Conservation (phyloP, 2,888 invertebrate species). For the Alentia gelatinosa region DNA sequence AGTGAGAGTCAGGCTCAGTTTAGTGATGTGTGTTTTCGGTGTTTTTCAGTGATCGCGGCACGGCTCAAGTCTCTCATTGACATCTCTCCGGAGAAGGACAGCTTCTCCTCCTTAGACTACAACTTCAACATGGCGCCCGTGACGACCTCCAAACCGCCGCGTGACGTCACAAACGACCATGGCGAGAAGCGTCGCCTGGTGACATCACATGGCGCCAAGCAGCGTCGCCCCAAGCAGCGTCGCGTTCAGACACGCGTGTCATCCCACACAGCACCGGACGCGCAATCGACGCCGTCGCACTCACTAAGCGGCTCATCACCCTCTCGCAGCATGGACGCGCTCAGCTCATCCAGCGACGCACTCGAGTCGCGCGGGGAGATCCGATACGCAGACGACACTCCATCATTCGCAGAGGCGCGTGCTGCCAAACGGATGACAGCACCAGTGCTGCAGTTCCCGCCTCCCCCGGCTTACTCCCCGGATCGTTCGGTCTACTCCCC, state of each 20-base stretch:
- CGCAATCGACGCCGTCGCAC: constrained; percentile 17
- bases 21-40: too few relatives aligned
- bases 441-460: constrained; percentile 27
- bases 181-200: not conserved
- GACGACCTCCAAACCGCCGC: not conserved
- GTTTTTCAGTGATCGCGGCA: constrained; percentile 1
- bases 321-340: not conserved
- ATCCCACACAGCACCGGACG: not conserved
- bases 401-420: not conserved
- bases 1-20: too few relatives aligned
- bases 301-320: constrained; percentile 22
- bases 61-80: not conserved
- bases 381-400: not conserved
- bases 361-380: constrained; percentile 38
- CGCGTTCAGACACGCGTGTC: not conserved
- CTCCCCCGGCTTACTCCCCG: constrained; percentile 36
- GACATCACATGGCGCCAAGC: not conserved
- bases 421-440: not conserved
- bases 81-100: constrained; percentile 45
- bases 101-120: constrained; percentile 34
- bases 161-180: not conserved
- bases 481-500: not conserved
- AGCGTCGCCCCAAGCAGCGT: constrained; percentile 22
- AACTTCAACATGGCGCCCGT: constrained; percentile 33
- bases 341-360: constrained; percentile 22